Base-by-base conservation (phyloP, 2,113 vertebrate genomes). In the Macroglossus sobrinus region DNA sequence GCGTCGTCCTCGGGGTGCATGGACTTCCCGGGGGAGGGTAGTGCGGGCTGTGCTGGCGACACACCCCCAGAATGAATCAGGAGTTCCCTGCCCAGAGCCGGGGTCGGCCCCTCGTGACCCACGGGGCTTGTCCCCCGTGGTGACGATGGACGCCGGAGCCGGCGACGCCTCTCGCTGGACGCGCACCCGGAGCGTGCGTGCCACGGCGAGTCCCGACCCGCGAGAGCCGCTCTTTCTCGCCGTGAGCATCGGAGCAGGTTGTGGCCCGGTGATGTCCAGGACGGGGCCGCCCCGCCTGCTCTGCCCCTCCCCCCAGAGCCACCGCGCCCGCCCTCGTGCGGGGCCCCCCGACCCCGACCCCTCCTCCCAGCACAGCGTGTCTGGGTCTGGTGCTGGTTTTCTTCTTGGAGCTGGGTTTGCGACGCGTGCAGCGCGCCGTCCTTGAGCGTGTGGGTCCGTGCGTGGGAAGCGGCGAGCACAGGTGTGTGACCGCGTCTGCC, bases 371-470 rank as follows among this genome's bases (percentile, higher is more conserved):
- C 40, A 1, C 16, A 2, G 30, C 22, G 1, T 61, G 15, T 22
- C 47, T 19, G 64, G 26, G 11, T 5, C 28, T 8, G 14, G 4
- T 5, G 35, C 3, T 22, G 43, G 9, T 28, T 33, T 35, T 30
- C 5, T 22, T 5, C 24, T 1, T 2, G 40, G 11, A 11, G 22
- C 10, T 1, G 3, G 38, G 43, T 24, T 30, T 19, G 6, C 19
- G n/a, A 1, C 18, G 18, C 0, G 3, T 4, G 8, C 15, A 3
- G 0, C 0, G 26, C 15, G 0, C 7, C 22, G 26, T 59, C 8
- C n/a, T 19, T 0, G 0, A 15, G 50, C 1, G 2, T 4, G 0
- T 9, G 28, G 38, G 11, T 45, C 38, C 4, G 1, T 8, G n/a
- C 15, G 40, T 7, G 6, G 33, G 8, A 35, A 15, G 66, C 4